phyloP scores from a whole-genome alignment of 2,888 invertebrate genomes.

The Polyploca ridens region DNA sequence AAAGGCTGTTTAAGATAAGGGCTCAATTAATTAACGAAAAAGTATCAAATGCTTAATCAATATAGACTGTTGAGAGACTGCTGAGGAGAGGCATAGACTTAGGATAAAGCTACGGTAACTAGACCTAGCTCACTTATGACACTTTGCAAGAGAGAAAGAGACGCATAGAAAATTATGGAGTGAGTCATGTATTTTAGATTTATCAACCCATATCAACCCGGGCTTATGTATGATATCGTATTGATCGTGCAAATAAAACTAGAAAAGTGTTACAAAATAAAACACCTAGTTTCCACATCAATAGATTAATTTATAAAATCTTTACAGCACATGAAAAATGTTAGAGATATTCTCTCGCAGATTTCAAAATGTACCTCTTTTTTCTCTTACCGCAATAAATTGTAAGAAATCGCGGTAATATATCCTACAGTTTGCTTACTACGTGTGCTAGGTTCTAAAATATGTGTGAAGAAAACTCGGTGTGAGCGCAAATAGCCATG shows the following conservation, averaged over 20 bases:
- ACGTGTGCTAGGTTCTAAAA: constrained; percentile 28
- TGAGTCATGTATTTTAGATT: too few species aligned
- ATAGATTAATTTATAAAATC: constrained; percentile 16
- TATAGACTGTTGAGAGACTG: not conserved
- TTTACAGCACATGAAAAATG: constrained; percentile 3
- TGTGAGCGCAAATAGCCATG: constrained; percentile 8
- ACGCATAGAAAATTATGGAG: too few species aligned
- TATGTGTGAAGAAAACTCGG: constrained; percentile 23
- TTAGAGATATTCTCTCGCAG: constrained; percentile 16
- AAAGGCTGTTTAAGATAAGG: constrained; percentile 13
- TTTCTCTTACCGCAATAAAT: constrained; percentile 29
- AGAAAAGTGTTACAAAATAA: too few species aligned
- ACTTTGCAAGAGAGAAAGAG: too few species aligned
- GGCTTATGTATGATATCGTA: too few species aligned
- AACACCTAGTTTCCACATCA: too few species aligned
- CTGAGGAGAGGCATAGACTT: not conserved
- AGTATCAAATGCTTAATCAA: not conserved
- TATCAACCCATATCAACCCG: too few species aligned
- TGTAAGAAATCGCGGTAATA: constrained; percentile 28
- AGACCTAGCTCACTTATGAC: too few species aligned
- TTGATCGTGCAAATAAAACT: too few species aligned
- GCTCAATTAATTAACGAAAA: constrained; percentile 12
- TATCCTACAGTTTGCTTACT: constrained; percentile 28
- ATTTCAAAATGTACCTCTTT: constrained; percentile 22
- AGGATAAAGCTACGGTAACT: too few species aligned